These are phyloP conservation scores for Nestor notabilis DNA, from an alignment of 2,113 vertebrate genomes.

Conservation along the genomic window DNA sequence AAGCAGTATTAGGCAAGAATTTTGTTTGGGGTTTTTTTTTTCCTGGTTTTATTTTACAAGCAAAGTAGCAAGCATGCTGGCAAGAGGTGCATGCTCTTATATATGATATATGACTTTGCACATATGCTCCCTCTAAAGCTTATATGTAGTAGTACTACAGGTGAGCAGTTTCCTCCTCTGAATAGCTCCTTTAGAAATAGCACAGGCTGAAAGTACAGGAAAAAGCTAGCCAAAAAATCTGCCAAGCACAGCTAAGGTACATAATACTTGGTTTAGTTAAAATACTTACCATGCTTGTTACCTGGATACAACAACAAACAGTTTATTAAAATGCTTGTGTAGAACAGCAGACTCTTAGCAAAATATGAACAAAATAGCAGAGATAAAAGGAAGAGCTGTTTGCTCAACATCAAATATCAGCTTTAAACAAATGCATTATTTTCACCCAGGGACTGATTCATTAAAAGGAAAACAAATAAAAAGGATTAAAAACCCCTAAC, in stretches of 20 bases:
- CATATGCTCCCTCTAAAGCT: constrained; percentile 55
- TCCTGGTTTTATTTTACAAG: constrained; percentile 55
- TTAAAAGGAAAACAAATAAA: constrained; percentile 7
- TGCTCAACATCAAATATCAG: constrained; percentile 25
- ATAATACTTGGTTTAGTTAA: constrained; percentile 76
- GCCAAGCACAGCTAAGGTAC: constrained; percentile 81
- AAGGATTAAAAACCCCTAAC: not conserved
- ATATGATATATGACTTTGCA: constrained; percentile 36
- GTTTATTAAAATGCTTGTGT: constrained; percentile 80
- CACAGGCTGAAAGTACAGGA: constrained; percentile 77
- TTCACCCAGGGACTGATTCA: constrained; percentile 61
- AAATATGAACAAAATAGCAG: constrained; percentile 49
- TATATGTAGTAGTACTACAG: constrained; percentile 37
- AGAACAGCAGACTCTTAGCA: constrained; percentile 69
- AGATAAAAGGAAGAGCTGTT: constrained; percentile 31
- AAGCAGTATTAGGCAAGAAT: constrained; percentile 61
- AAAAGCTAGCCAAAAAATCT: constrained; percentile 82
- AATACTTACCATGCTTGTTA: constrained; percentile 99
- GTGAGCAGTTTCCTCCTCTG: constrained; percentile 58
- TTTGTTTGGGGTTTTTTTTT: not conserved
- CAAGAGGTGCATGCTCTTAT: constrained; percentile 77
- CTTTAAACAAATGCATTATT: not conserved
- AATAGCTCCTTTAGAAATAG: constrained; percentile 77
- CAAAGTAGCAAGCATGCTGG: constrained; percentile 83
- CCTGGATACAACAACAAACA: constrained; percentile 95